Evolutionary conservation across 2,797 vertebrate species (phyloP), one percentile per base, ranked within the genome.

Genomic region (Poeciliopsis turneri): DNA sequence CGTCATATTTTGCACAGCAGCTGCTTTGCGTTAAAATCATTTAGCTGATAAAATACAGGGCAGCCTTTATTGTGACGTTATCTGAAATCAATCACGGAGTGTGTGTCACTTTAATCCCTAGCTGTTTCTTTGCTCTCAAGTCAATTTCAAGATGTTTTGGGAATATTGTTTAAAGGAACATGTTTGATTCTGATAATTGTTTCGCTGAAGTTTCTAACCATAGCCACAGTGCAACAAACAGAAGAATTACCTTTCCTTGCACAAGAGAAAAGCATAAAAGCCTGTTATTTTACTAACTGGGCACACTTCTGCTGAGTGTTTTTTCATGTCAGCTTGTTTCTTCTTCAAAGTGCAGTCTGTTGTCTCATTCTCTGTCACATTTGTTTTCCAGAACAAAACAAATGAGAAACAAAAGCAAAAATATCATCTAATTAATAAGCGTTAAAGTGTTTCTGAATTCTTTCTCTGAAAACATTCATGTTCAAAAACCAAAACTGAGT

Each of bases 1-100:
- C 33, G 16, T 71, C 55, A 78, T 71, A 55, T 78, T 77, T 75
- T 16, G 8, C 49, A 41, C 76, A 28, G 39, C 69, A 72, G 77
- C 74, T 74, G 41, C 43, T 77, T 79, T 49, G 13, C 55, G 55
- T 78, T 78, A 68, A 49, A 78, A 72, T 39, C n/a, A 47, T 72
- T 75, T 20, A 75, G 18, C 55, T 70, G 49, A 82, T 36, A 39
- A 80, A 59, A 66, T 33, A 45, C 69, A 45, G 61, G 49, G 55
- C 51, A 16, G 36, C 57, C 76, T 77, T 81, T 69, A 43, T 73
- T 61, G 57, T 73, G 47, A 74, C 25, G 53, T 69, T 55, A 69
- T 73, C 76, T 39, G 30, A 66, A 76, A 46, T 36, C 77, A 30
- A 64, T 61, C 53, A 64, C 71, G 30, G 13, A 74, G 47, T 73